These are phyloP conservation scores for Poecilia picta DNA, from an alignment of 2,797 vertebrate genomes.

Conservation along the genomic window DNA sequence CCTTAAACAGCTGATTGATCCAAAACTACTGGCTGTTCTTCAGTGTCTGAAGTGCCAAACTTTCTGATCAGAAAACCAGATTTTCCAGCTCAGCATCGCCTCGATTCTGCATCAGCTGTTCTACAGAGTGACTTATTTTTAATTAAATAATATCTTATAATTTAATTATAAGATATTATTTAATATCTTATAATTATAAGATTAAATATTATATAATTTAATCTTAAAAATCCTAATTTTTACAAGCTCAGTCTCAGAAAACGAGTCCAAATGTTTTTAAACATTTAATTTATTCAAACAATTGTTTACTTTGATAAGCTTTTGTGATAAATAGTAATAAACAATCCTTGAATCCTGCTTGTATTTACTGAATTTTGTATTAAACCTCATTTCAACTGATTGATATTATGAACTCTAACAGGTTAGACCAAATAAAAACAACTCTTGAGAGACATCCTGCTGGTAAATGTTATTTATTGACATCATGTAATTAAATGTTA, in stretches of 20 bases:
- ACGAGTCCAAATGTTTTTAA: not conserved
- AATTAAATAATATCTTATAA: too few relatives aligned
- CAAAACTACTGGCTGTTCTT: slow-evolving; percentile 7
- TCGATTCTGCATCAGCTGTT: slow-evolving; percentile 27
- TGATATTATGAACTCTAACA: not conserved
- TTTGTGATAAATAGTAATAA: not conserved
- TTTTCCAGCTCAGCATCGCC: slow-evolving; percentile 11
- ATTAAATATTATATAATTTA: not conserved
- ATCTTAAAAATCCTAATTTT: not conserved
- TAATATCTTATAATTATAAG: too few relatives aligned
- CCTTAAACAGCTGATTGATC: not conserved
- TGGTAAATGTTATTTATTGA: not conserved
- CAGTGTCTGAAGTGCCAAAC: slow-evolving; percentile 2
- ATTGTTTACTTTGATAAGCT: not conserved
- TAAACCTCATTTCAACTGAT: not conserved
- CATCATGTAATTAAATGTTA: not conserved
- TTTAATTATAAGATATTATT: too few relatives aligned
- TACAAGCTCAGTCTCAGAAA: not conserved
- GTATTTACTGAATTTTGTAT: not conserved
- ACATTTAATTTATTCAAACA: not conserved
- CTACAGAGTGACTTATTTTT: slow-evolving; percentile 25
- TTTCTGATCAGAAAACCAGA: slow-evolving; percentile 19
- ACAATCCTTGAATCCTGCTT: not conserved
- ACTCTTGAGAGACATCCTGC: not conserved
- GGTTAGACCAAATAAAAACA: not conserved